Percentiles rank a stretch among this genome's conserved stretches.
phyloP scores from a whole-genome alignment of 1,140 invertebrate genomes.

The Drosophila parvula region DNA sequence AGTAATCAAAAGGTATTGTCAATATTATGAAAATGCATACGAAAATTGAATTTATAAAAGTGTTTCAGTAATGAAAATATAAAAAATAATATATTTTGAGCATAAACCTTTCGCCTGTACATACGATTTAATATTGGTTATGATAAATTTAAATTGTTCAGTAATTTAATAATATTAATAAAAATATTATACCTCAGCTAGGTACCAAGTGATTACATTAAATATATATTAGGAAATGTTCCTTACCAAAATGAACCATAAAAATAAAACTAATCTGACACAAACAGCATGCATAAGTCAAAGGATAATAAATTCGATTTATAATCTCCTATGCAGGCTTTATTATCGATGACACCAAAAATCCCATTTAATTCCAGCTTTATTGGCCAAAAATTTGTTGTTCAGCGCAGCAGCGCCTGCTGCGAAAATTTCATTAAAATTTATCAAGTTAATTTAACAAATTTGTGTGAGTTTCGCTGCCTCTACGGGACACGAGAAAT shows the following conservation, averaged over 20 bases:
- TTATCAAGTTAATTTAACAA: slow-evolving; percentile 50
- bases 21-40: background rate
- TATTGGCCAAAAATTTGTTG: slow-evolving; percentile 33
- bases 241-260: no score
- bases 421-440: slow-evolving; percentile 46
- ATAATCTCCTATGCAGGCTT: slow-evolving; percentile 16
- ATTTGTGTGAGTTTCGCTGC: slow-evolving; percentile 30
- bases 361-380: slow-evolving; percentile 21
- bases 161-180: no score
- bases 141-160: no score
- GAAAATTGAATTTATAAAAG: background rate
- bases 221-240: background rate
- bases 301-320: slow-evolving; percentile 24
- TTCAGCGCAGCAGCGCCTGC: slow-evolving; percentile 2
- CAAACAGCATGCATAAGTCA: slow-evolving; percentile 30
- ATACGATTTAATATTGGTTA: no score
- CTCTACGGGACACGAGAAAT: slow-evolving; percentile 8
- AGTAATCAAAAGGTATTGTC: background rate
- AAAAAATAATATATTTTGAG: no score
- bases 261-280: slow-evolving; percentile 1
- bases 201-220: background rate
- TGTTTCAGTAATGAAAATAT: background rate
- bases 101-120: no score
- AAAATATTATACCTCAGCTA: background rate
- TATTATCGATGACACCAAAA: slow-evolving; percentile 17